Evolutionary conservation across 2,888 invertebrate species (phyloP).

Genomic region (Lysandra bellargus): DNA sequence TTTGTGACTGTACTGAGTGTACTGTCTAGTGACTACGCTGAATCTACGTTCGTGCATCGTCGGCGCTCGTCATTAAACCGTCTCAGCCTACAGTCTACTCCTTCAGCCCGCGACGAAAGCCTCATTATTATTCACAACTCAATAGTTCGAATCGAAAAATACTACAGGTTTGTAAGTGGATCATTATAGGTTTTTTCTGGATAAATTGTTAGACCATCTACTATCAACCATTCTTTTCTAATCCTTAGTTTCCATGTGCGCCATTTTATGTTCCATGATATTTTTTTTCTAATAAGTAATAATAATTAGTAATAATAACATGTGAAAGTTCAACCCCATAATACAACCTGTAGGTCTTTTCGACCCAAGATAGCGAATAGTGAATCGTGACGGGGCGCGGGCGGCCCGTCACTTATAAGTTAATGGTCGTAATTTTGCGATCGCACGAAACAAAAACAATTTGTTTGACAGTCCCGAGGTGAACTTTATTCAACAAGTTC

Average conservation of each 20-base stretch:
- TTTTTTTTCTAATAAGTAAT: not conserved
- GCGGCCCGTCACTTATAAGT: not conserved
- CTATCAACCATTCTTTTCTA: no score
- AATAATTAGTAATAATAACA: not conserved
- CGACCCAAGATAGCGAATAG: not conserved
- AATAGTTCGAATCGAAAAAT: not conserved
- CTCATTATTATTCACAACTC: not conserved
- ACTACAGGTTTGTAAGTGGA: not conserved
- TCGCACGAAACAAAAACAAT: constrained; percentile 29
- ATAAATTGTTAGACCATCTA: no score
- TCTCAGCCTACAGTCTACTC: not conserved
- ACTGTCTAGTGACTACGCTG: not conserved
- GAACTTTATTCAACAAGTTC: not conserved
- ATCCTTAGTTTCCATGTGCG: not conserved
- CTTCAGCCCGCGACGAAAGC: not conserved
- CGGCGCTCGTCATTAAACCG: not conserved
- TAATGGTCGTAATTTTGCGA: constrained; percentile 5
- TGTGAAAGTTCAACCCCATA: not conserved
- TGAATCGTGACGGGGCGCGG: not conserved
- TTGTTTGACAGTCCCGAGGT: constrained; percentile 11
- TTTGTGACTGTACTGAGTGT: no score
- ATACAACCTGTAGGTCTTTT: not conserved
- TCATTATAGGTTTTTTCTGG: no score
- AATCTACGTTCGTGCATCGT: not conserved
- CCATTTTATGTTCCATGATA: not conserved